A percentile compares a stretch with the other conserved stretches of the same genome.
Evolutionary conservation across 2,888 invertebrate species (phyloP).

Genomic region (Xylota segnis): DNA sequence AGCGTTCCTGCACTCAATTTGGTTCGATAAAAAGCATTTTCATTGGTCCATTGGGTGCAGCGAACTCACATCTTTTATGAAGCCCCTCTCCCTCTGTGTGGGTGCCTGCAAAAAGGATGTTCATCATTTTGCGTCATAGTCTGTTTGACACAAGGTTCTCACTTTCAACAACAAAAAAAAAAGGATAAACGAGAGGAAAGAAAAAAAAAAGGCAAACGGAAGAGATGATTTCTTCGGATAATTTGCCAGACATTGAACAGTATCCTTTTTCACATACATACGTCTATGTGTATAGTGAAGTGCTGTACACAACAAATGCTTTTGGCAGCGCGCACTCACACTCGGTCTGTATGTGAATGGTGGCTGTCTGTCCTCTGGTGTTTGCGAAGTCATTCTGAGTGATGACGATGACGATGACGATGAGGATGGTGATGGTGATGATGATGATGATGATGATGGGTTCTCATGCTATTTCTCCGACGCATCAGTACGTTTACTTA

Average conservation of each 20-base stretch:
- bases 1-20: slow-evolving; percentile 62
- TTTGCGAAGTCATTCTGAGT: slow-evolving; percentile 69
- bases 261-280: slow-evolving; percentile 58
- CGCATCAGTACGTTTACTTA: slow-evolving; percentile 35
- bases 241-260: slow-evolving; percentile 73
- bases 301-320: slow-evolving; percentile 35
- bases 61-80: slow-evolving; percentile 46
- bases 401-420: too few species aligned
- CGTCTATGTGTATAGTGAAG: slow-evolving; percentile 1
- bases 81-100: neutral
- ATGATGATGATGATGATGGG: slow-evolving; percentile 48
- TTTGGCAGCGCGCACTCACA: slow-evolving; percentile 33
- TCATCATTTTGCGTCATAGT: slow-evolving; percentile 65
- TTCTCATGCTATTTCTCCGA: neutral
- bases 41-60: slow-evolving; percentile 64
- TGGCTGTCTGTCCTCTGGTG: slow-evolving; percentile 36
- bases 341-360: slow-evolving; percentile 17
- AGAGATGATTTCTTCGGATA: slow-evolving; percentile 71
- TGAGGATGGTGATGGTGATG: slow-evolving; percentile 49
- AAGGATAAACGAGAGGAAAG: neutral
- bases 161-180: slow-evolving; percentile 7
- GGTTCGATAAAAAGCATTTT: slow-evolving; percentile 52
- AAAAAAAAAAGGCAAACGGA: slow-evolving; percentile 35
- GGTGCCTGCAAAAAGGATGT: slow-evolving; percentile 21
- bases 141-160: slow-evolving; percentile 63